Evolutionary conservation across 2,113 vertebrate genomes (phyloP).

Genomic region (Mus spicilegus): DNA sequence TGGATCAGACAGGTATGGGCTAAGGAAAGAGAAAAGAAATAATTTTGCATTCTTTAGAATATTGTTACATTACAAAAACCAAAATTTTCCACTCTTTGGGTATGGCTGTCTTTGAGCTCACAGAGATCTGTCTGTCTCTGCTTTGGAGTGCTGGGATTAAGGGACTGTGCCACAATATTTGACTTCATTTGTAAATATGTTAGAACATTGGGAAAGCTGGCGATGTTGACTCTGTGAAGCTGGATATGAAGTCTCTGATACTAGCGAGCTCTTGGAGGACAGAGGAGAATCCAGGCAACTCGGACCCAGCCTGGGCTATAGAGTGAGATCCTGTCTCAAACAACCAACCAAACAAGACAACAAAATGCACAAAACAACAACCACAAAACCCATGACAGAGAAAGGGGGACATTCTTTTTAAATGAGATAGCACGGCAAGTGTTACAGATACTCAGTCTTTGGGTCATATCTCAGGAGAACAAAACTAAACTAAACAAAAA

Average conservation of each 20-base stretch:
- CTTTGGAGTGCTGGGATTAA: not conserved
- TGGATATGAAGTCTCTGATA: not conserved
- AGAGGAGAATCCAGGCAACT: not conserved
- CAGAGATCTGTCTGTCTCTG: not conserved
- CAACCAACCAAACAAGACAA: not conserved
- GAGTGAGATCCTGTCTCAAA: not conserved
- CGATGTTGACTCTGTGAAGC: not conserved
- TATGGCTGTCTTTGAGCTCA: not conserved
- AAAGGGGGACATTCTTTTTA: constrained; percentile 51
- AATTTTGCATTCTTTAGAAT: constrained; percentile 73
- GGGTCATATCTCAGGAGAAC: not conserved
- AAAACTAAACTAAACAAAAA: not conserved
- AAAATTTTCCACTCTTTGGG: too few species aligned
- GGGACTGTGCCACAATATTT: not conserved
- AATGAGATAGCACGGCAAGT: constrained; percentile 50
- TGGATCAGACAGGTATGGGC: not conserved
- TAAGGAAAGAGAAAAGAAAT: constrained; percentile 70
- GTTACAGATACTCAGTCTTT: not conserved
- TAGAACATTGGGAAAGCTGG: constrained; percentile 62
- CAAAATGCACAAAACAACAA: not conserved
- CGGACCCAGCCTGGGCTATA: not conserved
- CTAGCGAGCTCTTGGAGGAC: not conserved
- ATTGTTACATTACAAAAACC: not conserved
- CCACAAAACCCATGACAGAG: not conserved
- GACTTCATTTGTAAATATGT: not conserved